Evolutionary conservation across 2,888 invertebrate species (phyloP), one percentile per base, ranked within the genome.

Genomic region (Macrophya annulata): DNA sequence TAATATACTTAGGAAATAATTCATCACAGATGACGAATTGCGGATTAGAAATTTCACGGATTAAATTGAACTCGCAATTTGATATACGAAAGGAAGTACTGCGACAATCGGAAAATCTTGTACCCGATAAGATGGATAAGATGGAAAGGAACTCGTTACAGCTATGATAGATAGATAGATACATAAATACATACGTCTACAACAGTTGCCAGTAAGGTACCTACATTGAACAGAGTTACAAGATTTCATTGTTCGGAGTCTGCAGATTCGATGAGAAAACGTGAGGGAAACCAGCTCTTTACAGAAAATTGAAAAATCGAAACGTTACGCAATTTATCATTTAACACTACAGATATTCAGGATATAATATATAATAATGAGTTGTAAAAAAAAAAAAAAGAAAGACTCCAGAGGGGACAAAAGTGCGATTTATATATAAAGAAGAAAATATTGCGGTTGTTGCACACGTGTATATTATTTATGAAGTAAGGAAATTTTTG

Each of bases 61-160:
- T 1, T 71, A 5, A 71, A 71, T 71, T 71, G 71, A 71, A 17
- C 37, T 17, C 71, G 37, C 15, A 25, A 71, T 71, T 68, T 25
- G 68, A 4, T 25, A 68, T 37, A 17, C 15, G 10, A 8, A 37
- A 6, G 21, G 62, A 48, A 25, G 62, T 25, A 12, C 68, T 68
- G 17, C 15, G 17, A 71, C 31, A 71, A 71, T 71, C 15, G 37
- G n/a, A n/a, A n/a, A n/a, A n/a, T n/a, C n/a, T n/a, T n/a, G 71
- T 71, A 15, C 25, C 37, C 71, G 71, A 71, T 71, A 71, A 71
- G 71, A 71, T 71, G 21, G 71, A 71, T 71, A n/a, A n/a, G n/a
- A n/a, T n/a, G n/a, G n/a, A n/a, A 71, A 71, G 37, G 2, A 71
- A 71, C 37, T 71, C 17, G 71, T 62, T 62, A 62, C 4, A 62